These are phyloP conservation scores for Lasioglossum malachurum DNA, from an alignment of 2,888 invertebrate species.

Conservation along the genomic window DNA sequence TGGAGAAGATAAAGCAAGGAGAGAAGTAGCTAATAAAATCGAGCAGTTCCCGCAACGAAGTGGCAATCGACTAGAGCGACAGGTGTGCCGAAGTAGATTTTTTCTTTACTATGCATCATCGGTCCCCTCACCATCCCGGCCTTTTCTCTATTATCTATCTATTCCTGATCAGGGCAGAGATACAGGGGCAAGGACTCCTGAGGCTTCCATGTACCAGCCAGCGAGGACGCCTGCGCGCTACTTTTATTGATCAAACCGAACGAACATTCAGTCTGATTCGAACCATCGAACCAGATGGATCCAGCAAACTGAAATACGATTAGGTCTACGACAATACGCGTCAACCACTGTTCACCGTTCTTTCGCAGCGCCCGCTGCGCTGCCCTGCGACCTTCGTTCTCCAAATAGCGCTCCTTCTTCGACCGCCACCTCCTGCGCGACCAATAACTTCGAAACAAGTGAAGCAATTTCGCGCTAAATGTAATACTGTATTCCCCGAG, in stretches of 20 bases:
- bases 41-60: background rate
- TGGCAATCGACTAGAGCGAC: background rate
- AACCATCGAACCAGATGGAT: slow-evolving; percentile 75
- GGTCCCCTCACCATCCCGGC: background rate
- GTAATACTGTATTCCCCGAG: background rate
- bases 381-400: background rate
- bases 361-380: background rate
- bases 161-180: slow-evolving; percentile 56
- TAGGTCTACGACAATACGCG: slow-evolving; percentile 52
- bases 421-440: background rate
- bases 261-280: slow-evolving; percentile 75
- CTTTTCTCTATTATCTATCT: slow-evolving; percentile 53
- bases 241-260: slow-evolving; percentile 77
- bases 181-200: slow-evolving; percentile 53
- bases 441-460: slow-evolving; percentile 3
- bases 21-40: background rate
- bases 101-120: background rate
- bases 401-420: background rate
- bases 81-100: slow-evolving; percentile 11
- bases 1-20: background rate
- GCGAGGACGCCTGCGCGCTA: slow-evolving; percentile 74
- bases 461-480: background rate
- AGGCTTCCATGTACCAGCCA: slow-evolving; percentile 43
- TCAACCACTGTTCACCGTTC: slow-evolving; percentile 28
- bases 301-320: slow-evolving; percentile 67